Conservation (phyloP, 2,888 invertebrate genomes). For the Machimus atricapillus region DNA sequence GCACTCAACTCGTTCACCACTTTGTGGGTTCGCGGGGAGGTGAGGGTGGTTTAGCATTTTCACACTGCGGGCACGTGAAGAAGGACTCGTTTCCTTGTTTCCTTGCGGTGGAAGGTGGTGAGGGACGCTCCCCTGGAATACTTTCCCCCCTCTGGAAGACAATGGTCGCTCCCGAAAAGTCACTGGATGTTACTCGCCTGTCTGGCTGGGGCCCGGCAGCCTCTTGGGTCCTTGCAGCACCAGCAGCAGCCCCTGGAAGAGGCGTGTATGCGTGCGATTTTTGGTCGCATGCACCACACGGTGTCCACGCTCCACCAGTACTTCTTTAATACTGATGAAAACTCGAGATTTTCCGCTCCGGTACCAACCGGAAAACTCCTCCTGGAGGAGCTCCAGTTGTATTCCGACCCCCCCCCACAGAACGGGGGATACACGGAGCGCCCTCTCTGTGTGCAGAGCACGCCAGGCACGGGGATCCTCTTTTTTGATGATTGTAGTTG, state of each 20-base stretch:
- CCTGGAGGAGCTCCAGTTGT: conserved; percentile 8
- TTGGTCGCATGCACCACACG: conserved; percentile 38
- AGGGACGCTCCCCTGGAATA: neutral
- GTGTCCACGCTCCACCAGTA: conserved; percentile 43
- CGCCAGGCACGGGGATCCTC: neutral
- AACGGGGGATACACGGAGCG: neutral
- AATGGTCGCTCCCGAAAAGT: neutral
- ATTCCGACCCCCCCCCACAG: neutral
- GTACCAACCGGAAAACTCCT: conserved; percentile 11
- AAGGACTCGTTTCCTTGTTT: neutral
- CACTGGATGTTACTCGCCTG: neutral
- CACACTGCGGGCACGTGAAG: neutral
- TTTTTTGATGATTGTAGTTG: neutral
- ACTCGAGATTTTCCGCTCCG: conserved; percentile 17
- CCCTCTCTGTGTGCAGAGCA: neutral
- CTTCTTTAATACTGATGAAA: conserved; percentile 33
- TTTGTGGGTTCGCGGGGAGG: neutral
- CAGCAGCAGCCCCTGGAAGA: neutral
- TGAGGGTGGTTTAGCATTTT: neutral
- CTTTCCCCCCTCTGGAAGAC: neutral
- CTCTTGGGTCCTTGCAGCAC: neutral
- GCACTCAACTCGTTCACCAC: neutral
- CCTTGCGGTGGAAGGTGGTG: neutral
- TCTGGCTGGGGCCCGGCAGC: neutral
- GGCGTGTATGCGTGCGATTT: conserved; percentile 40